Evolutionary conservation across 2,888 invertebrate species (phyloP), one percentile per base, ranked within the genome.

Genomic region (Thelaira solivaga): DNA sequence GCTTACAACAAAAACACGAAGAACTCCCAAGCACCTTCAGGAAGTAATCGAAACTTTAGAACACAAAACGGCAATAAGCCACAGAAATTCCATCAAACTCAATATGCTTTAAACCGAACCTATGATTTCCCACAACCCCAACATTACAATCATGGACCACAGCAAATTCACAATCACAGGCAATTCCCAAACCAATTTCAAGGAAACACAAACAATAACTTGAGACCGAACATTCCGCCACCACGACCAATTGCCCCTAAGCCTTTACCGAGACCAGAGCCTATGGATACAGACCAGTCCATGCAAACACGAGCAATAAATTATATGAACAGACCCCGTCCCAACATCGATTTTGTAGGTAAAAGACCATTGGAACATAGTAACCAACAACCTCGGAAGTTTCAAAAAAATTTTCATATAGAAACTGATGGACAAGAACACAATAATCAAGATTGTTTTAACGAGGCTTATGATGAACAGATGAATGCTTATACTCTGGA

Each of bases 391-490:
- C 4, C 43, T 4, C 5, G 4, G 4, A 20, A 43, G 8, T 22
- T 43, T 1, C 43, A 22, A 43, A 31, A 10, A 8, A 31, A 7
- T 11, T 10, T 11, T n/a, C 45, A n/a, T 20, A 31, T 22, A 45
- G n/a, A 45, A n/a, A 5, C 11, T n/a, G 5, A 20, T n/a, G 45
- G 8, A 4, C 11, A 11, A 24, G 22, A 43, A 10, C 11, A 2
- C n/a, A 45, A 45, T 8, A 64, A 26, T 43, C 64, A 43, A 49
- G 64, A 5, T 73, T 45, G 29, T 64, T 47, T 49, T 26, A 57
- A 1, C n/a, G 57, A 31, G 8, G 8, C 31, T 31, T 8, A 7
- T 31, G 10, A 31, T 31, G 31, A 31, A 31, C 4, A 31, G 8
- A 31, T 31, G 8, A 31, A 31, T 7, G 8, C 31, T 31, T 31